A percentile compares a stretch with the other conserved stretches of the same genome.
These are phyloP conservation scores for Parus major DNA, from an alignment of 2,113 vertebrate species.

Conservation along the genomic window DNA sequence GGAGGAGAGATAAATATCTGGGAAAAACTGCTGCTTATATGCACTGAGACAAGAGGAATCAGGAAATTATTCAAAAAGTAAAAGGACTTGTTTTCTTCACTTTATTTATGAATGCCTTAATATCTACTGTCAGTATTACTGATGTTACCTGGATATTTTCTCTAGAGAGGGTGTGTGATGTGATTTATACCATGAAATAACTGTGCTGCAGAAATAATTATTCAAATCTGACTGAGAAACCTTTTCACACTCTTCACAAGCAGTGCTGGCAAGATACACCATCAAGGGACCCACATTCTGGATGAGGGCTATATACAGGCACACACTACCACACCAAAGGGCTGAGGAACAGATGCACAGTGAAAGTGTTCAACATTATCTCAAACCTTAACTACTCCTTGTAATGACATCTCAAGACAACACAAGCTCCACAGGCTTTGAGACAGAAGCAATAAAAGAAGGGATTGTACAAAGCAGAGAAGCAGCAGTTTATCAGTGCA, in stretches of 20 bases:
- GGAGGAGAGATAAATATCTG: not conserved
- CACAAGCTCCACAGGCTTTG: not conserved
- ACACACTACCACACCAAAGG: not conserved
- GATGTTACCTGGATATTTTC: not conserved
- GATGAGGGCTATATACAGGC: not conserved
- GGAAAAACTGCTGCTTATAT: not conserved
- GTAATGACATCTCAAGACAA: not conserved
- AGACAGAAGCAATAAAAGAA: not conserved
- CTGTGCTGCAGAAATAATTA: not conserved
- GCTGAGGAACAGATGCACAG: not conserved
- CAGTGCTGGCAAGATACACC: not conserved
- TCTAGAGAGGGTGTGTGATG: not conserved
- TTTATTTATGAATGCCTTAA: not conserved
- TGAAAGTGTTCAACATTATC: not conserved
- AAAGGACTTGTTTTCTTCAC: not conserved
- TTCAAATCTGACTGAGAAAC: not conserved
- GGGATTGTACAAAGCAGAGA: not conserved
- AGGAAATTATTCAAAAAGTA: not conserved
- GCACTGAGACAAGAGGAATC: not conserved
- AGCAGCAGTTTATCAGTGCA: not conserved
- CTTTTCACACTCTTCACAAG: not conserved
- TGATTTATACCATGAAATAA: not conserved
- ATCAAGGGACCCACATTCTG: not conserved
- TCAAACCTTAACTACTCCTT: not conserved
- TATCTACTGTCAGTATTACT: not conserved